phyloP scores from a whole-genome alignment of 1,140 invertebrate genomes.

The Drosophila micromelanica region DNA sequence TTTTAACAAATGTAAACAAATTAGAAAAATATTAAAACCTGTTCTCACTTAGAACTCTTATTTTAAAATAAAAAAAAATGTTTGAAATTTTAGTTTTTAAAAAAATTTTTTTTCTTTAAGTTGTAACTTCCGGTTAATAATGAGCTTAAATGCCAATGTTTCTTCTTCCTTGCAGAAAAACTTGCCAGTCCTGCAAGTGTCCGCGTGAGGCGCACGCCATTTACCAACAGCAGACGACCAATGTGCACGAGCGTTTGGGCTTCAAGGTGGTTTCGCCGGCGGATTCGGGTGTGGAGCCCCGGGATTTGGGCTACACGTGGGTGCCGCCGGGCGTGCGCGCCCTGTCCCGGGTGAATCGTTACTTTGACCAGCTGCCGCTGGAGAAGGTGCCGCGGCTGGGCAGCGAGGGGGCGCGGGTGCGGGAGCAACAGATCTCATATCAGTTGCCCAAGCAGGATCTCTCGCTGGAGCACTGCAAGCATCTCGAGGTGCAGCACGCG shows the following conservation, averaged over 20 bases:
- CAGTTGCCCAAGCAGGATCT: conserved; percentile 98
- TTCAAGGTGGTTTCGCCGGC: conserved; percentile 86
- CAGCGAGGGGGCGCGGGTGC: conserved; percentile 90
- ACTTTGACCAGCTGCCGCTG: conserved; percentile 90
- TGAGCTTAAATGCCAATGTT: not conserved
- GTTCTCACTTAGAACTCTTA: too few relatives aligned
- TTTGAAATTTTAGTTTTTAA: too few relatives aligned
- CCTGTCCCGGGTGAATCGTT: conserved; percentile 88
- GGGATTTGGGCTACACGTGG: conserved; percentile 90
- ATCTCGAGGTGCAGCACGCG: conserved; percentile 91
- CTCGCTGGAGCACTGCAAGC: conserved; percentile 94
- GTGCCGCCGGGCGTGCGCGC: conserved; percentile 90
- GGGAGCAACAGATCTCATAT: conserved; percentile 92
- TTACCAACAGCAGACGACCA: conserved; percentile 92
- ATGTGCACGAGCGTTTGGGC: conserved; percentile 89
- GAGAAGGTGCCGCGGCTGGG: conserved; percentile 91
- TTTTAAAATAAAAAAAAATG: too few relatives aligned
- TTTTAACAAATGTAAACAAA: too few relatives aligned
- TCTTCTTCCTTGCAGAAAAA: conserved; percentile 60
- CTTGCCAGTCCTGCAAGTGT: conserved; percentile 94
- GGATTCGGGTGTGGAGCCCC: conserved; percentile 85
- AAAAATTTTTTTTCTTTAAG: too few relatives aligned
- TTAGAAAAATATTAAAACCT: too few relatives aligned
- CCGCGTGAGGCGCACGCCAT: conserved; percentile 91
- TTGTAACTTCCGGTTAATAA: too few relatives aligned